A percentile compares a stretch with the other conserved stretches of the same genome.
These are phyloP conservation scores for Nymphalis io DNA, from an alignment of 1,140 invertebrate species.

Conservation along the genomic window DNA sequence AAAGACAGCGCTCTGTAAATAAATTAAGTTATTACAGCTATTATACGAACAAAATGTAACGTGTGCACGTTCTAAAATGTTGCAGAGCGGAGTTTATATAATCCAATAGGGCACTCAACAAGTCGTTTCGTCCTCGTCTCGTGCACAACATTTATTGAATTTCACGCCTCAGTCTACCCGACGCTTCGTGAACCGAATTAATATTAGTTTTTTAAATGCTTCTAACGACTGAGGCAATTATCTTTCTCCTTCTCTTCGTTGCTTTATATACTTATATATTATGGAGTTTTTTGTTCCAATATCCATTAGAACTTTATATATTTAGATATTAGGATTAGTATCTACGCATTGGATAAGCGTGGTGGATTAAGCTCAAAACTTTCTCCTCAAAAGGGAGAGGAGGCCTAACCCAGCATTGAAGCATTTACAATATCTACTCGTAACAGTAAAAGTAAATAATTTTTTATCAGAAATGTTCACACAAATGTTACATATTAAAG, in stretches of 20 bases:
- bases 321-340: no score
- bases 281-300: constrained; percentile 1
- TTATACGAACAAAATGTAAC: neutral
- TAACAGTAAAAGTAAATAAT: no score
- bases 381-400: no score
- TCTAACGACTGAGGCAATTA: constrained; percentile 37
- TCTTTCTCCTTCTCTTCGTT: constrained; percentile 19
- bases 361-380: no score
- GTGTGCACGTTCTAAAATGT: constrained; percentile 17
- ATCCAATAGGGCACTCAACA: constrained; percentile 45
- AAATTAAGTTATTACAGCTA: neutral
- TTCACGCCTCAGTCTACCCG: constrained; percentile 52
- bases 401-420: no score
- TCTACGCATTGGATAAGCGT: no score
- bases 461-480: no score
- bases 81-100: constrained; percentile 27
- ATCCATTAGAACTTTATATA: constrained; percentile 10
- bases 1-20: no score
- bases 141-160: constrained; percentile 63
- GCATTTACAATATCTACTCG: no score
- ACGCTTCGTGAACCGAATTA: constrained; percentile 52
- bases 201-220: constrained; percentile 51
- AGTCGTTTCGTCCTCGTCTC: constrained; percentile 47
- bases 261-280: constrained; percentile 16
- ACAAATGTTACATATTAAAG: no score